Evolutionary conservation across 2,888 invertebrate species (phyloP).

Genomic region (Teleiodes luculella): DNA sequence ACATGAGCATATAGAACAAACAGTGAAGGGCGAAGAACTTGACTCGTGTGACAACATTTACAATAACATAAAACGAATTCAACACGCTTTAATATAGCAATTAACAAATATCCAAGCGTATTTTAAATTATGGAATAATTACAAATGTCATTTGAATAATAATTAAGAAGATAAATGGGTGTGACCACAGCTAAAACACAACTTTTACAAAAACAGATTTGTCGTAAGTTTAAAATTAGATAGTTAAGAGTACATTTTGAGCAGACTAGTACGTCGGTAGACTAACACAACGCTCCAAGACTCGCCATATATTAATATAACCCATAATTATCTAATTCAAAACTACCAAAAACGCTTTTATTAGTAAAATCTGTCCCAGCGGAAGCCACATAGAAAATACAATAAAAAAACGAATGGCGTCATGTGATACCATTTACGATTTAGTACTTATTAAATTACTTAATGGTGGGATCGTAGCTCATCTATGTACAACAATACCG

Average conservation of each 20-base stretch:
- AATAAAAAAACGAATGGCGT: slow-evolving; percentile 56
- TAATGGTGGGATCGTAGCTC: slow-evolving; percentile 77
- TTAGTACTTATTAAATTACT: slow-evolving; percentile 73
- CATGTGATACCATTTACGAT: slow-evolving; percentile 67
- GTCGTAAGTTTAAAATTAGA: neutral
- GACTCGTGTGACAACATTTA: slow-evolving; percentile 32
- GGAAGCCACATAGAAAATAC: slow-evolving; percentile 31
- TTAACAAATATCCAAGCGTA: too few relatives aligned
- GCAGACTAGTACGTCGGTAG: slow-evolving; percentile 10
- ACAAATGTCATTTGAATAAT: slow-evolving; percentile 74
- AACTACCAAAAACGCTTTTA: neutral
- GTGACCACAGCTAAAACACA: slow-evolving; percentile 20
- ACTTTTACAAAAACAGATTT: slow-evolving; percentile 20
- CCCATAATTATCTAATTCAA: neutral
- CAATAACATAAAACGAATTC: slow-evolving; percentile 49
- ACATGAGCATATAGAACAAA: slow-evolving; percentile 3
- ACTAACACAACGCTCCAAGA: slow-evolving; percentile 5
- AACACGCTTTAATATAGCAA: slow-evolving; percentile 24
- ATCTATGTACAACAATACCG: slow-evolving; percentile 77
- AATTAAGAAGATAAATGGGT: slow-evolving; percentile 35
- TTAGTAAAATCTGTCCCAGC: neutral
- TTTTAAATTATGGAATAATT: slow-evolving; percentile 61
- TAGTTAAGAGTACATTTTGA: too few relatives aligned
- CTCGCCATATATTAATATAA: neutral
- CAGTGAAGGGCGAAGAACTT: slow-evolving; percentile 25